These are phyloP conservation scores for Agelastica alni DNA, from an alignment of 2,888 invertebrate genomes.

Conservation along the genomic window DNA sequence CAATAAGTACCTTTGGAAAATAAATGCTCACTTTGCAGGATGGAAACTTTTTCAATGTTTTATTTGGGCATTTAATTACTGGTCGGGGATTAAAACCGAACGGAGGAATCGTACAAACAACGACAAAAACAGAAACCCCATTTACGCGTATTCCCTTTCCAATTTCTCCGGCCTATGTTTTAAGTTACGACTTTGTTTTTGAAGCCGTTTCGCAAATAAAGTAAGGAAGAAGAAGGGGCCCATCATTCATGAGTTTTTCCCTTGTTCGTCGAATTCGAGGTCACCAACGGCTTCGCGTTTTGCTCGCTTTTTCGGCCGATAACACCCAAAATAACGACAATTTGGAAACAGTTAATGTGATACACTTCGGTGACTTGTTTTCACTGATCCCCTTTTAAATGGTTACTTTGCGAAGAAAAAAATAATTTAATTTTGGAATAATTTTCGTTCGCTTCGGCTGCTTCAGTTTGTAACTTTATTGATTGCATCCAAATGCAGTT, in stretches of 20 bases:
- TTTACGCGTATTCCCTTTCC: conserved; percentile 13
- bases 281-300: conserved; percentile 12
- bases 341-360: conserved; percentile 24
- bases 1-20: too few species aligned
- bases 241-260: conserved; percentile 19
- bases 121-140: conserved; percentile 21
- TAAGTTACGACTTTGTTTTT: conserved; percentile 51
- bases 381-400: too few species aligned
- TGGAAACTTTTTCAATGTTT: conserved; percentile 11
- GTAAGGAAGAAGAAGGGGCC: conserved; percentile 14
- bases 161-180: conserved; percentile 43
- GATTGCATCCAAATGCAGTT: too few species aligned
- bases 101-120: conserved; percentile 14
- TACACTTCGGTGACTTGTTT: conserved; percentile 21
- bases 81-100: conserved; percentile 15
- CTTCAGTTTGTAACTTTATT: too few species aligned
- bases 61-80: conserved; percentile 11
- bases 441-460: too few species aligned
- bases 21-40: too few species aligned
- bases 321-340: conserved; percentile 20
- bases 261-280: conserved; percentile 9
- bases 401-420: too few species aligned
- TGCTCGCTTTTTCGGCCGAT: conserved; percentile 18
- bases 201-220: conserved; percentile 33
- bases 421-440: too few species aligned